Evolutionary conservation across 2,888 invertebrate species (phyloP).

Genomic region (Galeopsomyia nigrocyanea): DNA sequence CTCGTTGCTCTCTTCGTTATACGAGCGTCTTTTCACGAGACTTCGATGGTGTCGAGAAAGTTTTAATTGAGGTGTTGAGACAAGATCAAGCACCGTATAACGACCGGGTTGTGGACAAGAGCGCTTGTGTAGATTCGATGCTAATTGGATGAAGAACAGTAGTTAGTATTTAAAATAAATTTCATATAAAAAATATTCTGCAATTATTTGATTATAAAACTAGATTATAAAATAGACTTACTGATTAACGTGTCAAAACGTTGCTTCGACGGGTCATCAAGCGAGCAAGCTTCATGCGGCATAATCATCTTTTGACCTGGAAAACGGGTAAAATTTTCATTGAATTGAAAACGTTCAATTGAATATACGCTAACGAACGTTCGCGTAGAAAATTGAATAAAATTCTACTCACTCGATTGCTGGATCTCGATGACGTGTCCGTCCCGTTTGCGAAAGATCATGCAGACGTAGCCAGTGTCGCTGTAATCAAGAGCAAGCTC

Average conservation of each 20-base stretch:
- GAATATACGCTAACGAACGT: too few relatives aligned
- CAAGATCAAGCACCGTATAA: slow-evolving; percentile 73
- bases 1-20: slow-evolving; percentile 56
- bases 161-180: too few relatives aligned
- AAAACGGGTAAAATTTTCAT: slow-evolving; percentile 28
- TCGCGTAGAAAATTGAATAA: too few relatives aligned
- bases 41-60: slow-evolving; percentile 36
- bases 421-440: slow-evolving; percentile 81
- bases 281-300: slow-evolving; percentile 78
- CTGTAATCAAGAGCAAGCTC: slow-evolving; percentile 70
- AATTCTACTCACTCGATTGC: slow-evolving; percentile 70
- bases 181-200: too few relatives aligned
- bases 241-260: slow-evolving; percentile 78
- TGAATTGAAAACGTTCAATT: too few relatives aligned
- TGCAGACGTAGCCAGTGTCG: slow-evolving; percentile 84
- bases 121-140: slow-evolving; percentile 74
- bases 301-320: slow-evolving; percentile 66
- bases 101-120: slow-evolving; percentile 80
- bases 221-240: slow-evolving; percentile 67
- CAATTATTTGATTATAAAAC: neutral
- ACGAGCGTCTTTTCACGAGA: slow-evolving; percentile 31
- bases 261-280: slow-evolving; percentile 70
- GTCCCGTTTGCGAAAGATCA: slow-evolving; percentile 80
- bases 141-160: slow-evolving; percentile 62
- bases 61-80: slow-evolving; percentile 48